Conservation (phyloP, 2,797 vertebrate genomes). For the Chiroxiphia lanceolata region DNA sequence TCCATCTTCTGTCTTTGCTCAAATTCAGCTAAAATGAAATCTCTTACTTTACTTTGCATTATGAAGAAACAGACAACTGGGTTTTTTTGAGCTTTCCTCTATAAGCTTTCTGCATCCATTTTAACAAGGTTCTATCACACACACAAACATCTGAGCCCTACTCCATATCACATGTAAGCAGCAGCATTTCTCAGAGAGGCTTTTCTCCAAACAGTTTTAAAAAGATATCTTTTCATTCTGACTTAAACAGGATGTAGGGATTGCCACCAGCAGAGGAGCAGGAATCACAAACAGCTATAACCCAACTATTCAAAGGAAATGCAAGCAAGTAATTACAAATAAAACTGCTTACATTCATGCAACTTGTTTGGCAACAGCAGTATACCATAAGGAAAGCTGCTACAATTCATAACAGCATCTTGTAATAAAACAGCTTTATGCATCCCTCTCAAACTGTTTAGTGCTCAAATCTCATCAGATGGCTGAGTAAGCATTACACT, state of each 20-base stretch:
- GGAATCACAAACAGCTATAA: slow-evolving; percentile 60
- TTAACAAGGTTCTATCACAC: neutral
- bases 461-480: slow-evolving; percentile 79
- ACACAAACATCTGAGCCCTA: neutral
- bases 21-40: slow-evolving; percentile 20
- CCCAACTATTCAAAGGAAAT: slow-evolving; percentile 64
- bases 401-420: slow-evolving; percentile 81
- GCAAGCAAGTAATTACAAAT: slow-evolving; percentile 78
- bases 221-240: slow-evolving; percentile 37
- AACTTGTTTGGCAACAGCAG: slow-evolving; percentile 78
- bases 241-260: slow-evolving; percentile 39
- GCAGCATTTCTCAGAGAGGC: neutral
- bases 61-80: neutral
- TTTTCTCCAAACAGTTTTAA: slow-evolving; percentile 27
- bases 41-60: neutral
- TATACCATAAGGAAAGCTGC: slow-evolving; percentile 79
- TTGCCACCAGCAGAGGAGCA: slow-evolving; percentile 10
- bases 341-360: slow-evolving; percentile 76
- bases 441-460: slow-evolving; percentile 79
- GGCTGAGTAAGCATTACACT: slow-evolving; percentile 82
- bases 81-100: neutral
- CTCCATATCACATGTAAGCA: neutral
- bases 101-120: neutral
- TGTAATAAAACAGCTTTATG: slow-evolving; percentile 82
- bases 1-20: neutral